A percentile compares a stretch with the other conserved stretches of the same genome.
Evolutionary conservation across 2,888 invertebrate species (phyloP).

Genomic region (Drosophila atripex): DNA sequence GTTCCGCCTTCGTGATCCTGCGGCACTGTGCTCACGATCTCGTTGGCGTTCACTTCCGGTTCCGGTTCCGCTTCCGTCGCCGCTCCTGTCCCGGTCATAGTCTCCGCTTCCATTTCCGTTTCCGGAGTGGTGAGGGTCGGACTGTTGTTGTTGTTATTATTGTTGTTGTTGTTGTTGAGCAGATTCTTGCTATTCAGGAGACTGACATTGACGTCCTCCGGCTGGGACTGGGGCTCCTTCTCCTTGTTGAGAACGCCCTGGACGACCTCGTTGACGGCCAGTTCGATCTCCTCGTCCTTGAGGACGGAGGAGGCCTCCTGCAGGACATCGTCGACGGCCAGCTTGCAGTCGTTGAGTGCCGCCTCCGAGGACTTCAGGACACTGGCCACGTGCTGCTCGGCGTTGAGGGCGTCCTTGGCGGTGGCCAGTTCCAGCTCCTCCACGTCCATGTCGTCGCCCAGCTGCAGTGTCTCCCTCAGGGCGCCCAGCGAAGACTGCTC

Average conservation of each 20-base stretch:
- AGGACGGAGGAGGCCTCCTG: constrained; percentile 84
- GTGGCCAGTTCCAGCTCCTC: constrained; percentile 77
- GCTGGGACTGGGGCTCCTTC: constrained; percentile 64
- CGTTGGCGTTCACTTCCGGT: constrained; percentile 74
- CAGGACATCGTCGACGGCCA: constrained; percentile 77
- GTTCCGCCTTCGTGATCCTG: constrained; percentile 9
- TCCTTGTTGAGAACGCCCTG: constrained; percentile 84
- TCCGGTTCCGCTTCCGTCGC: constrained; percentile 6
- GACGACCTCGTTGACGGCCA: constrained; percentile 85
- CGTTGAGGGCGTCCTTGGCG: constrained; percentile 80
- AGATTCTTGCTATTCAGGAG: constrained; percentile 81
- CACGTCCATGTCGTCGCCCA: constrained; percentile 75
- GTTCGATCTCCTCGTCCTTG: constrained; percentile 85
- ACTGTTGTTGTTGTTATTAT: constrained; percentile 49
- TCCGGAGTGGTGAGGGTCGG: constrained; percentile 20
- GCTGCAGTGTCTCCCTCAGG: constrained; percentile 84
- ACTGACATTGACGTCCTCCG: constrained; percentile 61
- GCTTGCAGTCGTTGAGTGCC: constrained; percentile 84
- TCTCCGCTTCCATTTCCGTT: constrained; percentile 9
- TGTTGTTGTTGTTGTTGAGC: constrained; percentile 76
- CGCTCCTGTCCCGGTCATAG: background rate
- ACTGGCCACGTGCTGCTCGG: constrained; percentile 85
- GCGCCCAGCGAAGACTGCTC: constrained; percentile 42
- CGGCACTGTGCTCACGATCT: constrained; percentile 29
- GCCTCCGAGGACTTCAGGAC: constrained; percentile 85